These are phyloP conservation scores for Danaus melanippus DNA, from an alignment of 1,140 invertebrate genomes.

Conservation along the genomic window DNA sequence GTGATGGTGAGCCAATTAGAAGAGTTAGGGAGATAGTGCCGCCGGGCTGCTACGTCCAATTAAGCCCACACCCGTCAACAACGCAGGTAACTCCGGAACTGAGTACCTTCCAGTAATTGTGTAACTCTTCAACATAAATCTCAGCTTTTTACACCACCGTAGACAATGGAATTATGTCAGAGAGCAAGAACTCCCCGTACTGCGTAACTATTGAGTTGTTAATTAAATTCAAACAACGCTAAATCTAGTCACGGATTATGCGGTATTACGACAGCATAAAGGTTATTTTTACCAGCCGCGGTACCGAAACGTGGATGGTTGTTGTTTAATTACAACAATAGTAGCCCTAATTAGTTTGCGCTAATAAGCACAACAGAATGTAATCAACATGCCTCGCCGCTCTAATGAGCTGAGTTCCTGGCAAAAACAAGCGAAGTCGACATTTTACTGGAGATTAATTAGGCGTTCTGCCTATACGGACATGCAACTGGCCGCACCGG, in stretches of 20 bases:
- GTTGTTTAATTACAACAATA: slow-evolving; percentile 72
- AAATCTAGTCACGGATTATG: slow-evolving; percentile 24
- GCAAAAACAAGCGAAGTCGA: slow-evolving; percentile 65
- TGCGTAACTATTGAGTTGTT: slow-evolving; percentile 63
- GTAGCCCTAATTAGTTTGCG: slow-evolving; percentile 68
- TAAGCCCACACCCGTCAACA: slow-evolving; percentile 48
- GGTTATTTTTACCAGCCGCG: slow-evolving; percentile 32
- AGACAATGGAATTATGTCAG: slow-evolving; percentile 67
- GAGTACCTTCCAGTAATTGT: slow-evolving; percentile 55
- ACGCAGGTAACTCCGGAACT: slow-evolving; percentile 36
- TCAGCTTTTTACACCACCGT: slow-evolving; percentile 46
- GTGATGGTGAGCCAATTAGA: slow-evolving; percentile 64
- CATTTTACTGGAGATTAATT: slow-evolving; percentile 69
- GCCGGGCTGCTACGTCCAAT: slow-evolving; percentile 53
- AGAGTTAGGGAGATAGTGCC: slow-evolving; percentile 50
- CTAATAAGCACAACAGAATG: slow-evolving; percentile 70
- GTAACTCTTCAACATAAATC: slow-evolving; percentile 64
- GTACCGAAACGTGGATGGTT: slow-evolving; percentile 46
- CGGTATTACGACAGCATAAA: slow-evolving; percentile 34
- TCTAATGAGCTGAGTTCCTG: slow-evolving; percentile 68
- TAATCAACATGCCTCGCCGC: slow-evolving; percentile 68
- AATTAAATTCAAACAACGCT: slow-evolving; percentile 65
- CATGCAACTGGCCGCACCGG: slow-evolving; percentile 36
- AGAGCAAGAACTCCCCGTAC: slow-evolving; percentile 53
- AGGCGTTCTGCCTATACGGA: slow-evolving; percentile 57